A percentile compares a stretch with the other conserved stretches of the same genome.
phyloP scores from a whole-genome alignment of 2,888 invertebrate species.

The Eupithecia pulchellata region DNA sequence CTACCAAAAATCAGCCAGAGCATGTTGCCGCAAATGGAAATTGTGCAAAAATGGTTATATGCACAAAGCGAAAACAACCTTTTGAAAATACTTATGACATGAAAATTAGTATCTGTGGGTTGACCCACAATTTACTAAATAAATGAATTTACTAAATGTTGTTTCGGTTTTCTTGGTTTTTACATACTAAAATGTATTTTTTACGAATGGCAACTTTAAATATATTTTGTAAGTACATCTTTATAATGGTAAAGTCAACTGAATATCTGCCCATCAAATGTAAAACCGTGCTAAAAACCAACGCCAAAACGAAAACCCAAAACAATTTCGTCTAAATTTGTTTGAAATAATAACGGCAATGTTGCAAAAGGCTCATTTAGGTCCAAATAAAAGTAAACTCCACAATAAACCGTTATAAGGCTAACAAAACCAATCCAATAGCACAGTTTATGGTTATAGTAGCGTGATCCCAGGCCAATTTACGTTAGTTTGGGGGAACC shows the following conservation, averaged over 20 bases:
- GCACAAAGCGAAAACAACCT: too few species aligned
- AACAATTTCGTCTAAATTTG: slow-evolving; percentile 36
- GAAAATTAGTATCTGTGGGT: too few species aligned
- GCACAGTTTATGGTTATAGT: slow-evolving; percentile 79
- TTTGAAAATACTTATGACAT: too few species aligned
- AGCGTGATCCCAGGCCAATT: slow-evolving; percentile 84
- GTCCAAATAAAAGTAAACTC: slow-evolving; percentile 50
- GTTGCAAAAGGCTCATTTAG: slow-evolving; percentile 45
- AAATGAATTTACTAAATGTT: not conserved
- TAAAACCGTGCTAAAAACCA: slow-evolving; percentile 6
- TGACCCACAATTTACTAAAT: too few species aligned
- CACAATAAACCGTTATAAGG: slow-evolving; percentile 56
- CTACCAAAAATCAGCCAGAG: not conserved
- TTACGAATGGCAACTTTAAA: not conserved
- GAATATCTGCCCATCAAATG: not conserved
- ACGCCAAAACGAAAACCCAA: slow-evolving; percentile 19
- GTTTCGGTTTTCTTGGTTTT: not conserved
- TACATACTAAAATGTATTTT: not conserved
- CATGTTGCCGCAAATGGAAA: not conserved
- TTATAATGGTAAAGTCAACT: not conserved
- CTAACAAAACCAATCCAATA: slow-evolving; percentile 76
- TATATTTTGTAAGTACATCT: not conserved
- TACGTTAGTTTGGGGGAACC: slow-evolving; percentile 81
- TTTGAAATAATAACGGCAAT: slow-evolving; percentile 40
- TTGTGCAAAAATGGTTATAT: too few species aligned